A percentile compares a stretch with the other conserved stretches of the same genome.
Evolutionary conservation across 2,888 invertebrate genomes (phyloP).

Genomic region (Drosophila meridionalis): DNA sequence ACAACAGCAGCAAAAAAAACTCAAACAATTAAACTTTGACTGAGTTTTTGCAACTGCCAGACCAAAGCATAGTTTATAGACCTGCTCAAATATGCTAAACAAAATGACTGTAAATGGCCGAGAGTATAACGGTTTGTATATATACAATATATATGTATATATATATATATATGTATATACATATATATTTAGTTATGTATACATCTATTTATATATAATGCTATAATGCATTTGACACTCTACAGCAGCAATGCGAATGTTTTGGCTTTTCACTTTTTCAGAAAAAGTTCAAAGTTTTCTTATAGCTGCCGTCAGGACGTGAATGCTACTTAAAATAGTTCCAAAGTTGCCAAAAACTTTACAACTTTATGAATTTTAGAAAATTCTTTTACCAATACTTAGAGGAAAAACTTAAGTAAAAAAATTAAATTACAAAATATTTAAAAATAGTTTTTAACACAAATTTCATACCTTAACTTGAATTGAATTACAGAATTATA

Average conservation of each 20-base stretch:
- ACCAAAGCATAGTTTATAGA: constrained; percentile 58
- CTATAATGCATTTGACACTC: constrained; percentile 35
- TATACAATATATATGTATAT: background rate
- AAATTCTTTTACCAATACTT: background rate
- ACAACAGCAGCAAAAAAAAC: constrained; percentile 14
- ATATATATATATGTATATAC: background rate
- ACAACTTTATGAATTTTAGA: background rate
- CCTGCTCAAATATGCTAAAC: constrained; percentile 50
- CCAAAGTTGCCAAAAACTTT: background rate
- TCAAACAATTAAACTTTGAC: constrained; percentile 78
- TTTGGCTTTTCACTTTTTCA: constrained; percentile 5
- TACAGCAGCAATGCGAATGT: constrained; percentile 10
- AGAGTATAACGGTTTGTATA: constrained; percentile 13
- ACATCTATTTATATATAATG: background rate
- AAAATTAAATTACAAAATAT: background rate
- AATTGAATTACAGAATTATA: too few species aligned
- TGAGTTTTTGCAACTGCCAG: constrained; percentile 60
- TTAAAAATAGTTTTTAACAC: background rate
- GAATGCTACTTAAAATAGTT: background rate
- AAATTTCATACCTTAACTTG: background rate
- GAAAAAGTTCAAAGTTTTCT: constrained; percentile 13
- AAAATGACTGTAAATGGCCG: constrained; percentile 52
- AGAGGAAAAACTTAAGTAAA: background rate
- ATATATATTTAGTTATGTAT: background rate
- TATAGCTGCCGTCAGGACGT: background rate